Conservation (phyloP, 1,140 invertebrate genomes). For the Mercenaria mercenaria region DNA sequence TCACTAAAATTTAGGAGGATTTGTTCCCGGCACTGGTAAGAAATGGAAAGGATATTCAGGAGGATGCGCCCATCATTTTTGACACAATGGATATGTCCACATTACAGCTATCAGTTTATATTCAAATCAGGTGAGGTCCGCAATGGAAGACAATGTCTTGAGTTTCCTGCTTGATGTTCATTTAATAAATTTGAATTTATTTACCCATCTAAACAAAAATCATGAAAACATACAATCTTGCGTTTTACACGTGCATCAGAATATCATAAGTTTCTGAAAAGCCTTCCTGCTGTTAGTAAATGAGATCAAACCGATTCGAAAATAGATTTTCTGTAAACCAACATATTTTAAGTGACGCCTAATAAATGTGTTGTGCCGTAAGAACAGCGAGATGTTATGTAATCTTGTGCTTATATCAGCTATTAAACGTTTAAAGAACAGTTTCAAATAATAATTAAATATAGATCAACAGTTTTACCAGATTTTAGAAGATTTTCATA, state of each 20-base stretch:
- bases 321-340: conserved; percentile 28
- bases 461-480: conserved; percentile 32
- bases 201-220: too few relatives aligned
- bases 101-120: too few relatives aligned
- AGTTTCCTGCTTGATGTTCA: too few relatives aligned
- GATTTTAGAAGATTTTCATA: conserved; percentile 6
- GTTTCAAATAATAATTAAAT: conserved; percentile 31
- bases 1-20: too few relatives aligned
- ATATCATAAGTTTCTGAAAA: background rate
- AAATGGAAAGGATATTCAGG: too few relatives aligned
- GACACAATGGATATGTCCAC: too few relatives aligned
- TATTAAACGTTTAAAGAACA: conserved; percentile 37
- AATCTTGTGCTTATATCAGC: conserved; percentile 4
- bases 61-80: too few relatives aligned
- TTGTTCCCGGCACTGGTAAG: too few relatives aligned
- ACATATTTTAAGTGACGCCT: conserved; percentile 13
- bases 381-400: background rate
- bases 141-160: too few relatives aligned
- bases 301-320: background rate
- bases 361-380: conserved; percentile 14
- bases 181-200: too few relatives aligned
- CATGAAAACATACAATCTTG: background rate
- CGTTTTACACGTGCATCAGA: conserved; percentile 24
- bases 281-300: background rate
- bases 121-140: too few relatives aligned